Evolutionary conservation across 2,888 invertebrate species (phyloP), one percentile per base, ranked within the genome.

Genomic region (Cephus pulcher): DNA sequence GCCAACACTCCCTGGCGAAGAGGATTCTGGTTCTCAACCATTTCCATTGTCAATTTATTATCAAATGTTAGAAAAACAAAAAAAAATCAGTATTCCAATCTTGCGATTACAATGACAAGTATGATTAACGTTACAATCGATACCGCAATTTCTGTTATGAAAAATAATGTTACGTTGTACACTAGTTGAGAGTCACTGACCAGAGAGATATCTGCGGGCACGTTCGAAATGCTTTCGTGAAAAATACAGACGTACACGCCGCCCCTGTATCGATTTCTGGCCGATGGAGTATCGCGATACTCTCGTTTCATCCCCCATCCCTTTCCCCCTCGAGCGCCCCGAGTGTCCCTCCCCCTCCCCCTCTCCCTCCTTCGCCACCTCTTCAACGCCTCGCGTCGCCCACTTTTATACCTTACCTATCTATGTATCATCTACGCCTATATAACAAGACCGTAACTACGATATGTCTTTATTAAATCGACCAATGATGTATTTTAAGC

Each of bases 221-320:
- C 86, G 88, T 85, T 82, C 85, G 87, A 85, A 87, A 87, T 86
- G 86, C 87, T 86, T 87, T 88, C 84, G 85, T 84, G 89, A 89
- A 89, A 89, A 78, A 76, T 80, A 75, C 76, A 80, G 79, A 82
- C 80, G 76, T 75, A 35, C 75, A 83, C 82, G 79, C 81, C 84
- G 82, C 83, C 84, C 85, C 84, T 88, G 87, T 87, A 87, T 89
- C 89, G 87, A 89, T 88, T 87, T 88, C 86, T 87, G 86, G 75
- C 88, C 87, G 86, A 88, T 88, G 84, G 86, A 85, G 85, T 88
- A 87, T 88, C 86, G 85, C 82, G 85, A 86, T 86, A 86, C 73
- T 33, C 34, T 73, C 73, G 15, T 76, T 56, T 73, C 23, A 34
- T 33, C 80, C 70, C 75, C 71, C 75, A 73, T 74, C 33, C 75